Evolutionary conservation across 2,797 vertebrate genomes (phyloP).

Genomic region (Astyanax mexicanus): DNA sequence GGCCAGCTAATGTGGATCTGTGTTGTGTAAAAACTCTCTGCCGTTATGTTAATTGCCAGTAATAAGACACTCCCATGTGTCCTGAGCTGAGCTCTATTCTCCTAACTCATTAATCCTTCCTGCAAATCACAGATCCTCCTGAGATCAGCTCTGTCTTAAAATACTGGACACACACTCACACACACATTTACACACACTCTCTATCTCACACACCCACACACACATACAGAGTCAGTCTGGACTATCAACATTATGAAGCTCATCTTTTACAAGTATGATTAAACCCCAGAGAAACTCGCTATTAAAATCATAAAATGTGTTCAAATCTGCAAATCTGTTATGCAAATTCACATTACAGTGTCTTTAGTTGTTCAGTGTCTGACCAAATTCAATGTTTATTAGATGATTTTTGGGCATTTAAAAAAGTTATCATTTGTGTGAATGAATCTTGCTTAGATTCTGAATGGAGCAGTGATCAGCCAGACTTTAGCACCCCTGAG

Average conservation of each 20-base stretch:
- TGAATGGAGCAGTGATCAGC: not conserved
- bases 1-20: constrained; percentile 39
- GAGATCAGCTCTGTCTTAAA: constrained; percentile 1
- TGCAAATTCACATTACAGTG: too few relatives aligned
- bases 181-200: not conserved
- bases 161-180: not conserved
- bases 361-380: not conserved
- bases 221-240: too few relatives aligned
- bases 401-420: not conserved
- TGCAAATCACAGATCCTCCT: constrained; percentile 36
- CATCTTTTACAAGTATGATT: not conserved
- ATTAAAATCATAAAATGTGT: not conserved
- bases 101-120: constrained; percentile 47
- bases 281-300: not conserved
- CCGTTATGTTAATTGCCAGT: constrained; percentile 54
- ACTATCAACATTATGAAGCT: too few relatives aligned
- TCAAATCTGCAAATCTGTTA: not conserved
- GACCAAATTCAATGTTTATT: too few relatives aligned
- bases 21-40: constrained; percentile 42
- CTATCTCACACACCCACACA: not conserved
- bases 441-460: not conserved
- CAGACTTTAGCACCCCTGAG: not conserved
- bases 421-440: not conserved
- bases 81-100: constrained; percentile 32
- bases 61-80: constrained; percentile 37